Percentiles rank a stretch among this genome's conserved stretches.
These are phyloP conservation scores for Drosophila teissieri DNA, from an alignment of 1,140 invertebrate species.

Conservation along the genomic window DNA sequence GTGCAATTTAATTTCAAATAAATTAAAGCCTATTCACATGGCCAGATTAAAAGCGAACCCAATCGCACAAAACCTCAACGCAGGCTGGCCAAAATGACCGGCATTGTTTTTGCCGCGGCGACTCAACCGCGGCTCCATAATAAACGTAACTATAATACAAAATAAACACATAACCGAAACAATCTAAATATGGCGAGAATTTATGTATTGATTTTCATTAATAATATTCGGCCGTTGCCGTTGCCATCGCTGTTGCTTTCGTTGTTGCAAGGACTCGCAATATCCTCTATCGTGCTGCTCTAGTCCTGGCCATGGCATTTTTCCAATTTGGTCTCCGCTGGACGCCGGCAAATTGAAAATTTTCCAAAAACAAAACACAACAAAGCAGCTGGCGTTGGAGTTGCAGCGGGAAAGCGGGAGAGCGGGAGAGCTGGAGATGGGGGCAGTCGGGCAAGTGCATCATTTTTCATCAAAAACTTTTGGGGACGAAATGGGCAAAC, in stretches of 20 bases:
- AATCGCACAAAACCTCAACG: slow-evolving; percentile 16
- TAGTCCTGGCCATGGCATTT: slow-evolving; percentile 63
- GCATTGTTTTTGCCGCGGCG: slow-evolving; percentile 54
- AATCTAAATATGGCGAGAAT: slow-evolving; percentile 81
- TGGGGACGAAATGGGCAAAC: slow-evolving; percentile 37
- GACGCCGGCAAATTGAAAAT: slow-evolving; percentile 80
- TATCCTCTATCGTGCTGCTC: slow-evolving; percentile 13
- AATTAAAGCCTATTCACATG: slow-evolving; percentile 64
- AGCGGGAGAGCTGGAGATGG: no score
- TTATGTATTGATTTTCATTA: slow-evolving; percentile 82
- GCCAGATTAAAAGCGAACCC: slow-evolving; percentile 59
- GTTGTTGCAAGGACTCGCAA: slow-evolving; percentile 1
- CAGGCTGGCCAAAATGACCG: slow-evolving; percentile 21
- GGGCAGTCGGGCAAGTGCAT: slow-evolving; percentile 64
- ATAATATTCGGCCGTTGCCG: slow-evolving; percentile 56
- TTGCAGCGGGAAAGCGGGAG: slow-evolving; percentile 14
- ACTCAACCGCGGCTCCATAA: slow-evolving; percentile 52
- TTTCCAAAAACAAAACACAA: slow-evolving; percentile 76
- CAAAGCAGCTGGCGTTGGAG: slow-evolving; percentile 45
- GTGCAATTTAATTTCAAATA: slow-evolving; percentile 64
- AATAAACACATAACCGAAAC: slow-evolving; percentile 81
- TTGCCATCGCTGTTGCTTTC: slow-evolving; percentile 15
- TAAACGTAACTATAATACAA: slow-evolving; percentile 82
- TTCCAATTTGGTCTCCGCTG: slow-evolving; percentile 77
- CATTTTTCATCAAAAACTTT: slow-evolving; percentile 71